Evolutionary conservation across 2,888 invertebrate genomes (phyloP).

Genomic region (Drepana falcataria): DNA sequence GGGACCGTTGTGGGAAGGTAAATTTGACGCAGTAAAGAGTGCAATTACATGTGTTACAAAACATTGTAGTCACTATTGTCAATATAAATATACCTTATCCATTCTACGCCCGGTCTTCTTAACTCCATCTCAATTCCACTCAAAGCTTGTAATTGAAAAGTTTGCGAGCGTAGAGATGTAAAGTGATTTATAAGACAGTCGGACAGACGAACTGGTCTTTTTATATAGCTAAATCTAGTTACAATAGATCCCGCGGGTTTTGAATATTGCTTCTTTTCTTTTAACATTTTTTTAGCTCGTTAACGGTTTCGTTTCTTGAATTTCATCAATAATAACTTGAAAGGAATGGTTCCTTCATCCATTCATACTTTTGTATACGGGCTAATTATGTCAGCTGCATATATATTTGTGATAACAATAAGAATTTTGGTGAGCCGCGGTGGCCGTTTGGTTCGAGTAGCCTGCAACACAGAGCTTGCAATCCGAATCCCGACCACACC

Average conservation of each 20-base stretch:
- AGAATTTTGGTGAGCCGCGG: too few relatives aligned
- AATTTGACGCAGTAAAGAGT: too few relatives aligned
- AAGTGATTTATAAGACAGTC: constrained; percentile 74
- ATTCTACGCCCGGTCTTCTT: constrained; percentile 8
- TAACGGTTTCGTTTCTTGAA: neutral
- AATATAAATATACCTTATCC: constrained; percentile 22
- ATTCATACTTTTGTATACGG: too few relatives aligned
- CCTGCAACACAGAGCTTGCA: too few relatives aligned
- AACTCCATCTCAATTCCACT: constrained; percentile 35
- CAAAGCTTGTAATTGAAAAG: constrained; percentile 72
- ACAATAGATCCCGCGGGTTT: constrained; percentile 29
- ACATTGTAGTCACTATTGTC: too few relatives aligned
- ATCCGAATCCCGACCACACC: too few relatives aligned
- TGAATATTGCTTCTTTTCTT: constrained; percentile 11
- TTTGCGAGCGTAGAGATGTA: constrained; percentile 64
- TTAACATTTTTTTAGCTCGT: constrained; percentile 4
- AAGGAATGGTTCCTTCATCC: too few relatives aligned
- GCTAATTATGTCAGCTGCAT: too few relatives aligned
- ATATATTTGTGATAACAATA: too few relatives aligned
- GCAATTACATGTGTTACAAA: too few relatives aligned
- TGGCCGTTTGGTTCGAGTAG: too few relatives aligned
- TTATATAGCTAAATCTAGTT: constrained; percentile 48
- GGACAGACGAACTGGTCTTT: constrained; percentile 55
- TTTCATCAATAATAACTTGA: neutral
- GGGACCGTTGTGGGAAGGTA: too few relatives aligned